Evolutionary conservation across 2,888 invertebrate genomes (phyloP).

Genomic region (Ophonus ardosiacus): DNA sequence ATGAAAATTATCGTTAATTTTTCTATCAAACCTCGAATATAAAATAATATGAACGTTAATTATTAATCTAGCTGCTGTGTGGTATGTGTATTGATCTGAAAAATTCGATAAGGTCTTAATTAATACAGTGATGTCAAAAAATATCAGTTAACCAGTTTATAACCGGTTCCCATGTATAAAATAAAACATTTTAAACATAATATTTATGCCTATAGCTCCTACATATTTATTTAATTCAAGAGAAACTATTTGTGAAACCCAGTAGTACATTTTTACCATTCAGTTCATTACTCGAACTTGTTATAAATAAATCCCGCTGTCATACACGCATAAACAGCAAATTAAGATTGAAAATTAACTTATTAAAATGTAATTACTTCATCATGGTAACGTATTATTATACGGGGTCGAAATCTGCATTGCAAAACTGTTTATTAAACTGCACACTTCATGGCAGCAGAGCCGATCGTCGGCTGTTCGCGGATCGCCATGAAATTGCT

Average conservation of each 20-base stretch:
- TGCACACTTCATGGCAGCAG: neutral
- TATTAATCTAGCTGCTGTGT: neutral
- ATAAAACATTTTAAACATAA: neutral
- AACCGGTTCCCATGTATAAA: neutral
- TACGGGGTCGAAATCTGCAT: constrained; percentile 58
- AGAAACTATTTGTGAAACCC: constrained; percentile 8
- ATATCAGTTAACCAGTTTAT: neutral
- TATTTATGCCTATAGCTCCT: neutral
- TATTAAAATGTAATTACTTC: constrained; percentile 64
- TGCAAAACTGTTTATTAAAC: constrained; percentile 61
- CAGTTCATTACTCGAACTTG: constrained; percentile 45
- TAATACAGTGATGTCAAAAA: neutral
- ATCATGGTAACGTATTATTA: constrained; percentile 61
- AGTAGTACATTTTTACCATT: neutral
- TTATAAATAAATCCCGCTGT: constrained; percentile 56
- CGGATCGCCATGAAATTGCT: constrained; percentile 21
- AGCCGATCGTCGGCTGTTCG: neutral
- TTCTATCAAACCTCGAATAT: too few species aligned
- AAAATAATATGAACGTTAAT: neutral
- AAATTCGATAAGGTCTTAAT: neutral
- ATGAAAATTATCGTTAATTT: too few species aligned
- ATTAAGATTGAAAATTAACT: constrained; percentile 64
- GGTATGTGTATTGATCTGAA: neutral
- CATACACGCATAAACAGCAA: constrained; percentile 60
- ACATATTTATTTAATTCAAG: neutral